Conservation (phyloP, 1,140 invertebrate species). For the Zelostemma sp. region DNA sequence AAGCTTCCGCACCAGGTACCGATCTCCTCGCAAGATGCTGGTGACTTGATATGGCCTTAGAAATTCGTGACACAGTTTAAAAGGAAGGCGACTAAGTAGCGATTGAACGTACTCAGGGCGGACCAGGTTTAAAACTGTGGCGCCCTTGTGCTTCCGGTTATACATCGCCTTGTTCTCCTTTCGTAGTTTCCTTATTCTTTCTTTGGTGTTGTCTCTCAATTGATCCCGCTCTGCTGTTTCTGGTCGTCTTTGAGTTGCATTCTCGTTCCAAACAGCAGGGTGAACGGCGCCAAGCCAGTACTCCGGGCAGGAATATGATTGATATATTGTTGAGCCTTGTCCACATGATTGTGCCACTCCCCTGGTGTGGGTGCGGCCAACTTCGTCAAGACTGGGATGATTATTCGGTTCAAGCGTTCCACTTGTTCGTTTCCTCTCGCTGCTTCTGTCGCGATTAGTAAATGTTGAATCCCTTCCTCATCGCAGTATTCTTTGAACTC, state of each 20-base stretch:
- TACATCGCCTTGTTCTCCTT: too few relatives aligned
- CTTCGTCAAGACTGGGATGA: conserved; percentile 51
- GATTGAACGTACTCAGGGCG: too few relatives aligned
- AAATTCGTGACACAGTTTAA: too few relatives aligned
- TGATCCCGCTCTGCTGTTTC: too few relatives aligned
- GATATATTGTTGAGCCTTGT: conserved; percentile 47
- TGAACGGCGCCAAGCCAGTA: conserved; percentile 50
- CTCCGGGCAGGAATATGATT: conserved; percentile 55
- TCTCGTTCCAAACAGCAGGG: conserved; percentile 38
- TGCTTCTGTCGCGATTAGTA: conserved; percentile 46
- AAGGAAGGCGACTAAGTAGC: too few relatives aligned
- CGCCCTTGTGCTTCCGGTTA: too few relatives aligned
- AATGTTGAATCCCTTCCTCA: conserved; percentile 40
- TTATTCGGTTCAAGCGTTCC: conserved; percentile 47
- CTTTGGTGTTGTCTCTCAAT: too few relatives aligned
- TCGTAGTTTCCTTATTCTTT: too few relatives aligned
- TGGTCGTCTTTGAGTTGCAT: conserved; percentile 23
- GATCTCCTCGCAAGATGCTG: too few relatives aligned
- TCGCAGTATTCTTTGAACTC: conserved; percentile 48
- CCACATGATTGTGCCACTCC: conserved; percentile 53
- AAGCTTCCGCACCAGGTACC: too few relatives aligned
- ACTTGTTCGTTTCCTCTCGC: conserved; percentile 55
- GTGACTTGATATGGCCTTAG: too few relatives aligned
- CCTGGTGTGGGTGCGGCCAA: conserved; percentile 41
- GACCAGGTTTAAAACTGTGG: too few relatives aligned